A percentile compares a stretch with the other conserved stretches of the same genome.
These are phyloP conservation scores for Setipinna tenuifilis DNA, from an alignment of 2,797 vertebrate genomes.

Conservation along the genomic window DNA sequence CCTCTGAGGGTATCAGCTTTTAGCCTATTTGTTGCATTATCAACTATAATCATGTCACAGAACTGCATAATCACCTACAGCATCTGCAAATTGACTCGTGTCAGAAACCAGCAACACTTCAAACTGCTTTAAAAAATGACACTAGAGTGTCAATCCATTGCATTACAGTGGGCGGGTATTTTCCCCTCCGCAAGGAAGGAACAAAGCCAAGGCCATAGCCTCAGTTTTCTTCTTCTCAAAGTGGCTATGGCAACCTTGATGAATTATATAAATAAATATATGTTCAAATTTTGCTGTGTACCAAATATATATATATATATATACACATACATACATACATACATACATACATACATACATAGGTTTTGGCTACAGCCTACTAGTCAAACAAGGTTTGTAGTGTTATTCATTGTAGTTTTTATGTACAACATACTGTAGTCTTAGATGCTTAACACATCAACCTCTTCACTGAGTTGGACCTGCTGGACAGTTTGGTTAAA, in stretches of 20 bases:
- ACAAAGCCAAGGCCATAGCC: background rate
- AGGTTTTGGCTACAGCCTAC: too few relatives aligned
- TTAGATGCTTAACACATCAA: background rate
- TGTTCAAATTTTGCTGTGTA: too few relatives aligned
- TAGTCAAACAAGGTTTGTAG: too few relatives aligned
- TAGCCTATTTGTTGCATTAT: conserved; percentile 6
- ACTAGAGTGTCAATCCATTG: background rate
- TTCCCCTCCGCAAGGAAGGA: background rate
- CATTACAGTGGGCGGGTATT: background rate
- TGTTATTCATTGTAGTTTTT: too few relatives aligned
- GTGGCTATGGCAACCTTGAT: background rate
- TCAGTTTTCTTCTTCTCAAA: background rate
- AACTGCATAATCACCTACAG: background rate
- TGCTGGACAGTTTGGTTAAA: background rate
- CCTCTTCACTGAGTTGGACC: background rate
- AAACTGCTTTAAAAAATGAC: conserved; percentile 9
- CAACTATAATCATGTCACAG: conserved; percentile 3
- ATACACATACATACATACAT: too few relatives aligned
- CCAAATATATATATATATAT: too few relatives aligned
- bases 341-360: too few relatives aligned
- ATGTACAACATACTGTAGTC: too few relatives aligned
- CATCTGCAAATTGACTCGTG: conserved; percentile 14
- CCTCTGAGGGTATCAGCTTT: conserved; percentile 17
- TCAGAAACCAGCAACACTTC: conserved; percentile 3
- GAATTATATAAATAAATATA: too few relatives aligned